Evolutionary conservation across 2,888 invertebrate species (phyloP), one percentile per base, ranked within the genome.

Genomic region (Blastobasis lacticolella): DNA sequence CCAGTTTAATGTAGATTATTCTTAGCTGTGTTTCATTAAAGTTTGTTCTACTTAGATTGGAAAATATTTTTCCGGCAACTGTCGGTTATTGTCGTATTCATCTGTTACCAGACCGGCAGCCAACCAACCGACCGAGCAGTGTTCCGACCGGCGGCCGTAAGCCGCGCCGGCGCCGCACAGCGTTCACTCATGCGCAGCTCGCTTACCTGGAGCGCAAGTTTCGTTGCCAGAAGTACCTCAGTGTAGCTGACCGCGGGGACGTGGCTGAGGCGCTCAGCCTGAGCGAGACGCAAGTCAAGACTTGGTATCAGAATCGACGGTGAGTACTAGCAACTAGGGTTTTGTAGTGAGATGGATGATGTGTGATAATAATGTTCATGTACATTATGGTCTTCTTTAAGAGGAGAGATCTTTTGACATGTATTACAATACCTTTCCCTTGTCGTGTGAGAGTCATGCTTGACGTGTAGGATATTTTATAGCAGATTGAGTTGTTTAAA

Each of bases 281-380:
- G 37, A 95, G 96, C 41, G 97, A 97, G 83, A 97, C 97, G 0
- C 97, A 97, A 75, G 97, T 97, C 50, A 97, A 97, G 85, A 97
- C 97, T 1, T 97, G 97, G 97, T 97, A 95, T 67, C 95, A 96
- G 81, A 96, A 96, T 71, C 89, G 95, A 78, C 91, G 95, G 95
- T 95, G 64, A 81, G 79, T 8, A 23, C 23, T 23, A 23, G 23
- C 3, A 23, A 3, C 23, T 3, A 3, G 23, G 23, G 23, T 23
- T 23, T 23, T 23, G 23, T 23, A 23, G 23, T 23, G 23, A 23
- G 23, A 23, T 23, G 23, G 1, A 23, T 23, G 23, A 23, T 23
- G 23, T 23, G 3, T 3, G 23, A 23, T 3, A 23, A 1, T 23
- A 23, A 23, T 23, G 23, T 23, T 23, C 23, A 23, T 23, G 23